Base-by-base conservation (phyloP, 2,888 invertebrate genomes). In the Plusia festucae region DNA sequence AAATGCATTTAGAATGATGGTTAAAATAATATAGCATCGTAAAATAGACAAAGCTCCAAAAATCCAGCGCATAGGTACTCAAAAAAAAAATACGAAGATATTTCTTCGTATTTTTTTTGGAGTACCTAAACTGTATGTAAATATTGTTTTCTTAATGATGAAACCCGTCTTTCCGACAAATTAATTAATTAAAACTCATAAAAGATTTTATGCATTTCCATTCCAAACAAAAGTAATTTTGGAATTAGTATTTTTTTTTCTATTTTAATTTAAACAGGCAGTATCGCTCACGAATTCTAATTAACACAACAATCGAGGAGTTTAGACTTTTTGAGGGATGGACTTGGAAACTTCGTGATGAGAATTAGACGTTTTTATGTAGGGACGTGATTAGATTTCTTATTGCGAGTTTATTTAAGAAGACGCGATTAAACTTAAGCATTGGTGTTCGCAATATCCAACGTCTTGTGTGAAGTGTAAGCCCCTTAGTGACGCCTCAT, bases 281-380 rank as follows among this genome's bases (percentile, higher is more conserved):
- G 72, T 73, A 67, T 66, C 63, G 65, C 73, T 78, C 73, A 70
- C 63, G 74, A 79, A 76, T 79, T 77, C 79, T 79, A 79, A 79
- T 79, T 79, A 79, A 79, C 79, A 75, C 76, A 76, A 79, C 79
- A 79, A 75, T 78, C 53, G 79, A 72, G 79, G 66, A 74, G 74
- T 74, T 79, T 53, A 75, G 66, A 70, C 68, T 78, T 73, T 75
- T 73, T 73, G 76, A 71, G 71, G 69, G 70, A 77, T 77, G 68
- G 76, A 72, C 72, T 75, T 62, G 69, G 68, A 65, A 70, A 74
- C 62, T 78, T 52, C 79, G 79, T 79, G 79, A 79, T 77, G 75
- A 75, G 75, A 79, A 79, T 79, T 72, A 67, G 63, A 64, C 74
- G 68, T 78, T 79, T 79, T 78, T 74, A 74, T 65, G 58, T 57